phyloP scores from a whole-genome alignment of 2,888 invertebrate species.

The Cephus runcator region DNA sequence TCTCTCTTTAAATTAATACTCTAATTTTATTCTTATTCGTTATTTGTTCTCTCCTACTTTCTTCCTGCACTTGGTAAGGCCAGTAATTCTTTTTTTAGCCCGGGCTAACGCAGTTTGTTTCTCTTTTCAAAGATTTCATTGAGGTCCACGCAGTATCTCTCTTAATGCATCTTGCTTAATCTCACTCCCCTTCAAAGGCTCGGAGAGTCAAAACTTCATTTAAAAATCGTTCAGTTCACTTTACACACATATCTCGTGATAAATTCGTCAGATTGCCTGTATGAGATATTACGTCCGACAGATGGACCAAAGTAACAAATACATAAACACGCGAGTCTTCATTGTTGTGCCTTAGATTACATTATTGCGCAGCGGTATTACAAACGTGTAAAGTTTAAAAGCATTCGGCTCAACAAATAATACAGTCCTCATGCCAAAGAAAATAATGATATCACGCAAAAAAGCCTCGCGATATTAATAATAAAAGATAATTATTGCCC shows the following conservation, averaged over 20 bases:
- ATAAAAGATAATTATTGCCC: neutral
- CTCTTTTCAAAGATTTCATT: neutral
- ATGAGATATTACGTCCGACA: neutral
- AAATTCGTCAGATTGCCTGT: neutral
- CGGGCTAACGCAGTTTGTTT: neutral
- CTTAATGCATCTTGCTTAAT: neutral
- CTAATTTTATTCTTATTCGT: neutral
- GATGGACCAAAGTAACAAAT: neutral
- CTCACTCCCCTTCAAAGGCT: neutral
- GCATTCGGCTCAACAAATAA: constrained; percentile 20
- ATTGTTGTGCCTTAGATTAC: neutral
- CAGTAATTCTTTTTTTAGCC: constrained; percentile 16
- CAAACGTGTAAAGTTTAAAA: constrained; percentile 42
- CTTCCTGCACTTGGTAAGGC: constrained; percentile 9
- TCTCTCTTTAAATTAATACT: neutral
- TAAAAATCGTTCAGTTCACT: neutral
- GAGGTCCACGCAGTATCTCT: neutral
- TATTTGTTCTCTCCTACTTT: constrained; percentile 12
- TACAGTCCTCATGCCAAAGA: neutral
- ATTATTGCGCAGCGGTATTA: constrained; percentile 26
- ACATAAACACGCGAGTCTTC: neutral
- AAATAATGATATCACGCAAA: neutral
- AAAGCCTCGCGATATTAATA: neutral
- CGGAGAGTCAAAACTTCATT: neutral
- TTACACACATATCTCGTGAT: neutral